Evolutionary conservation across 1,140 invertebrate genomes (phyloP).

Genomic region (Anagrus nilaparvatae): DNA sequence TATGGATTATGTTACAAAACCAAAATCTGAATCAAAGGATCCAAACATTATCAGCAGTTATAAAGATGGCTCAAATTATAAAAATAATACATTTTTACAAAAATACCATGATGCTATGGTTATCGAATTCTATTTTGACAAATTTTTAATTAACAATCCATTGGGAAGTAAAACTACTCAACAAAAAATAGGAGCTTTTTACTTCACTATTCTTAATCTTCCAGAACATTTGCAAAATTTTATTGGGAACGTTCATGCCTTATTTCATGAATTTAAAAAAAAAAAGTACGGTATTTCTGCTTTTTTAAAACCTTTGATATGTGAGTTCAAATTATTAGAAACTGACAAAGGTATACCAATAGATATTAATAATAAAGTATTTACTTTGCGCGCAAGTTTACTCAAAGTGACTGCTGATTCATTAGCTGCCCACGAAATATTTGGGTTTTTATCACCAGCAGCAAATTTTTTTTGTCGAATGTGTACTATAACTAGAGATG

Average conservation of each 20-base stretch:
- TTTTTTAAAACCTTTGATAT: not conserved
- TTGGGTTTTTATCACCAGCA: not conserved
- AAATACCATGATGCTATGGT: not conserved
- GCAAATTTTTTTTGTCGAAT: constrained; percentile 1
- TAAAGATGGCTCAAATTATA: not conserved
- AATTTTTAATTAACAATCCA: constrained; percentile 2
- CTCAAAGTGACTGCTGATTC: not conserved
- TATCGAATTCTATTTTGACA: not conserved
- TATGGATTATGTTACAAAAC: not conserved
- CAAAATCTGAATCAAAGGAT: not conserved
- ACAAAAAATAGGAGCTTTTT: constrained; percentile 2
- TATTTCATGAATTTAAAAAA: not conserved
- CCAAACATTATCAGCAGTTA: not conserved
- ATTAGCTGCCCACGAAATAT: no score
- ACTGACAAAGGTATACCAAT: not conserved
- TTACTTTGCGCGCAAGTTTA: not conserved
- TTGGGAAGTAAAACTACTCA: not conserved
- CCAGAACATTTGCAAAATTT: not conserved
- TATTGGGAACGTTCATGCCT: constrained; percentile 1
- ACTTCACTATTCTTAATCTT: not conserved
- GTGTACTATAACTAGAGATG: not conserved
- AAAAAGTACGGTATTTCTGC: not conserved
- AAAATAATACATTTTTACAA: not conserved
- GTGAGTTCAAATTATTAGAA: not conserved
- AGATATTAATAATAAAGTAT: not conserved